Conservation (phyloP, 2,888 invertebrate species). For the Conops quadrifasciatus region DNA sequence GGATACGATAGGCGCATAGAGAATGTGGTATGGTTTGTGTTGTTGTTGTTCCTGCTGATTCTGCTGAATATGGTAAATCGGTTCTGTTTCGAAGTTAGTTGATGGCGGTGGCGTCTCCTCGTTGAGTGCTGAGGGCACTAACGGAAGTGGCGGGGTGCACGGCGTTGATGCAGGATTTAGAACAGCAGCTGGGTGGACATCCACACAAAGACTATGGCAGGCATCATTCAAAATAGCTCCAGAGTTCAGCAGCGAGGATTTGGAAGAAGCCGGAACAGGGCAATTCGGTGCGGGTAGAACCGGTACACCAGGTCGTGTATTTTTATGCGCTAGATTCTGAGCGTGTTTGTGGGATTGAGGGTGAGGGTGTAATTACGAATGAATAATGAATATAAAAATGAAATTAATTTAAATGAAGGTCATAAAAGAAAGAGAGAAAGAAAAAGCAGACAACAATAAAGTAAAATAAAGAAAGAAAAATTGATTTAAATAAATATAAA, state of each 20-base stretch:
- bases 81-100: conserved; percentile 45
- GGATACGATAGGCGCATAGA: conserved; percentile 28
- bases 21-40: conserved; percentile 19
- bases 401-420: background rate
- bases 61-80: conserved; percentile 43
- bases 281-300: conserved; percentile 37
- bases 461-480: conserved; percentile 37
- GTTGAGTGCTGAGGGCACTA: conserved; percentile 56
- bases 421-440: conserved; percentile 28
- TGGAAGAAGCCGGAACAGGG: conserved; percentile 44
- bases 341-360: conserved; percentile 19
- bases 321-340: conserved; percentile 39
- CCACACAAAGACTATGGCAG: conserved; percentile 57
- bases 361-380: conserved; percentile 25
- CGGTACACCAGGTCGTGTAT: conserved; percentile 39
- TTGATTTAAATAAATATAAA: conserved; percentile 19
- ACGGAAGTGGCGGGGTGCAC: conserved; percentile 31
- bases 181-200: conserved; percentile 48
- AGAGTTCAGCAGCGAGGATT: conserved; percentile 47
- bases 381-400: background rate
- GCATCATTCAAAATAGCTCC: conserved; percentile 51
- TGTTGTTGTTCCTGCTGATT: conserved; percentile 43
- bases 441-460: conserved; percentile 39
- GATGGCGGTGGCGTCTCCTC: too few relatives aligned
- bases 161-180: conserved; percentile 25